phyloP scores from a whole-genome alignment of 1,140 invertebrate species.

The Bradysia coprophila region DNA sequence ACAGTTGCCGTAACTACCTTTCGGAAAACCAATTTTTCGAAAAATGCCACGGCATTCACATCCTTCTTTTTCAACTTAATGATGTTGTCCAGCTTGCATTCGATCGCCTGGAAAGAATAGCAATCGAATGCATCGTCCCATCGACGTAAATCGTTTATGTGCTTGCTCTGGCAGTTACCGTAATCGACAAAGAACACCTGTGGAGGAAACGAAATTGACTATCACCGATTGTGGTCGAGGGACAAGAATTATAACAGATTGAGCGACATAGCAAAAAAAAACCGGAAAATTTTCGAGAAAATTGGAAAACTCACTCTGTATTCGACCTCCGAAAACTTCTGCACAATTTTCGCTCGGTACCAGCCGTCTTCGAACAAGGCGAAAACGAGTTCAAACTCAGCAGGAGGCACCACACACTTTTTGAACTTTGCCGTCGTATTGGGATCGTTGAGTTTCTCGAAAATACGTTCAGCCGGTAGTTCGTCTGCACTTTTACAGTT shows the following conservation, averaged over 20 bases:
- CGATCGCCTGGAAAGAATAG: conserved; percentile 11
- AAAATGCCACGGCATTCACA: neutral
- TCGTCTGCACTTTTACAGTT: neutral
- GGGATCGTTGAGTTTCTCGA: conserved; percentile 5
- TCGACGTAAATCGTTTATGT: conserved; percentile 6
- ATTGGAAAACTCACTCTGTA: too few species aligned
- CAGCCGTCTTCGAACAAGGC: conserved; percentile 13
- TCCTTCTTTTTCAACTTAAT: neutral
- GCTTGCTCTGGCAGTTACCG: conserved; percentile 13
- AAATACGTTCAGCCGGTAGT: neutral
- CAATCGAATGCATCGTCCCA: conserved; percentile 8
- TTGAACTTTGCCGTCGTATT: too few species aligned
- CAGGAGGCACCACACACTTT: conserved; percentile 6
- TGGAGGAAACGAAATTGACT: conserved; percentile 4
- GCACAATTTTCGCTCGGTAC: conserved; percentile 18
- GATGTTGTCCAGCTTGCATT: conserved; percentile 8
- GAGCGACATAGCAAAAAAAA: too few species aligned
- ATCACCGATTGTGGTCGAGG: conserved; percentile 6
- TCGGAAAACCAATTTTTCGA: neutral
- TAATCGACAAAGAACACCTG: conserved; percentile 20
- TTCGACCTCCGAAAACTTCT: too few species aligned
- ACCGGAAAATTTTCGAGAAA: too few species aligned
- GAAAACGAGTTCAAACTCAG: conserved; percentile 11
- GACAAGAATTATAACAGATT: too few species aligned
- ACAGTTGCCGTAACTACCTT: neutral